phyloP scores from a whole-genome alignment of 2,888 invertebrate species.

The Coronaproctus castanopsis region DNA sequence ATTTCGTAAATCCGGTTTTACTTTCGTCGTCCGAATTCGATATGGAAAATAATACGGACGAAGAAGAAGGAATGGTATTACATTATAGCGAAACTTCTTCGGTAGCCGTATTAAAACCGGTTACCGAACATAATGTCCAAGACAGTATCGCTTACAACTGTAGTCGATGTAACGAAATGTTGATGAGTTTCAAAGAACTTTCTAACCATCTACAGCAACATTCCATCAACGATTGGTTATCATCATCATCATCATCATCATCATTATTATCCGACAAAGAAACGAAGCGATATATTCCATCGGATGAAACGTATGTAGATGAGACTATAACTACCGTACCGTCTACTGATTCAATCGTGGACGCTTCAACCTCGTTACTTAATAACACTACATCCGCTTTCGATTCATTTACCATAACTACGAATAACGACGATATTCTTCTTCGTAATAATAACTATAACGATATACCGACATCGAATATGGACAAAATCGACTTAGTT shows the following conservation, averaged over 20 bases:
- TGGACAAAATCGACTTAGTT: background rate
- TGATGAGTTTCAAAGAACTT: background rate
- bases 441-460: background rate
- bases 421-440: background rate
- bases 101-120: slow-evolving; percentile 8
- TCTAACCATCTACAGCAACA: background rate
- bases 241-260: too few species aligned
- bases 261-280: too few species aligned
- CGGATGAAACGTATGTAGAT: too few species aligned
- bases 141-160: slow-evolving; percentile 4
- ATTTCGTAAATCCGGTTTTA: slow-evolving; percentile 8
- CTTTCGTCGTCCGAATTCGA: background rate
- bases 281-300: too few species aligned
- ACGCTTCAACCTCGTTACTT: background rate
- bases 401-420: background rate
- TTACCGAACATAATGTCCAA: slow-evolving; percentile 1
- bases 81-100: background rate
- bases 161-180: slow-evolving; percentile 9
- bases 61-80: slow-evolving; percentile 3
- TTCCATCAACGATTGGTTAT: background rate
- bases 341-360: background rate
- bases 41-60: slow-evolving; percentile 4
- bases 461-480: background rate
- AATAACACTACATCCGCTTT: too few species aligned
- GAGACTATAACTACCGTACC: background rate